These are phyloP conservation scores for Columba janthina DNA, from an alignment of 2,113 vertebrate genomes.

Conservation along the genomic window DNA sequence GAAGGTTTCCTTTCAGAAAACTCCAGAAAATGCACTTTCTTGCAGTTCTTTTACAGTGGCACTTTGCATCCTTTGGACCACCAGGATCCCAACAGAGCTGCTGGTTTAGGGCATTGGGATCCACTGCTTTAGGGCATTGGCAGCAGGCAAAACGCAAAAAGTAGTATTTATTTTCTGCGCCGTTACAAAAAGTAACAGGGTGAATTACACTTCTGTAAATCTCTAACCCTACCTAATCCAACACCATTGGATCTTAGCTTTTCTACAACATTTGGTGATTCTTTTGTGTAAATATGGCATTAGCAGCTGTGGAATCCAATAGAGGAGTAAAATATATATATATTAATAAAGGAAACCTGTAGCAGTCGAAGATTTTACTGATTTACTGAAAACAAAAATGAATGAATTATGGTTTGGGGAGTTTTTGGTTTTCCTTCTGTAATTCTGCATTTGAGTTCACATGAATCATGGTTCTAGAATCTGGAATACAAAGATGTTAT, in stretches of 20 bases:
- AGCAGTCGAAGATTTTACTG: slow-evolving; percentile 82
- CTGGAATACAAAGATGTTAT: slow-evolving; percentile 78
- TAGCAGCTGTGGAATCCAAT: slow-evolving; percentile 75
- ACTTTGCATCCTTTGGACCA: slow-evolving; percentile 36
- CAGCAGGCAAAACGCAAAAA: slow-evolving; percentile 61
- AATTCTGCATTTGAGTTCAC: slow-evolving; percentile 76
- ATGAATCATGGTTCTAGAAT: slow-evolving; percentile 78
- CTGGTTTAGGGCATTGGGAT: slow-evolving; percentile 5
- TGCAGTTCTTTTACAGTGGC: slow-evolving; percentile 52
- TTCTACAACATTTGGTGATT: slow-evolving; percentile 69
- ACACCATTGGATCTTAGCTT: slow-evolving; percentile 69
- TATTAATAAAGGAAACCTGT: slow-evolving; percentile 83
- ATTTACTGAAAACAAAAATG: slow-evolving; percentile 80
- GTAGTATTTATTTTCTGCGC: slow-evolving; percentile 55
- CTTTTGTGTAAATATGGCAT: slow-evolving; percentile 75
- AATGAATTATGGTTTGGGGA: slow-evolving; percentile 61
- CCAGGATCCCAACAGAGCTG: neutral
- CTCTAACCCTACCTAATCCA: slow-evolving; percentile 52
- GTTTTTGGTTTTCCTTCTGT: slow-evolving; percentile 71
- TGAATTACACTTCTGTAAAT: slow-evolving; percentile 53
- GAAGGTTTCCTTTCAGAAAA: slow-evolving; percentile 72
- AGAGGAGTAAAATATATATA: slow-evolving; percentile 66
- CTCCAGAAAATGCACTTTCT: slow-evolving; percentile 54
- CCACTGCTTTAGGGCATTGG: slow-evolving; percentile 16
- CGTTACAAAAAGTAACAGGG: slow-evolving; percentile 39